Base-by-base conservation (phyloP, 1,140 invertebrate species). In the Gonioctena quinquepunctata region DNA sequence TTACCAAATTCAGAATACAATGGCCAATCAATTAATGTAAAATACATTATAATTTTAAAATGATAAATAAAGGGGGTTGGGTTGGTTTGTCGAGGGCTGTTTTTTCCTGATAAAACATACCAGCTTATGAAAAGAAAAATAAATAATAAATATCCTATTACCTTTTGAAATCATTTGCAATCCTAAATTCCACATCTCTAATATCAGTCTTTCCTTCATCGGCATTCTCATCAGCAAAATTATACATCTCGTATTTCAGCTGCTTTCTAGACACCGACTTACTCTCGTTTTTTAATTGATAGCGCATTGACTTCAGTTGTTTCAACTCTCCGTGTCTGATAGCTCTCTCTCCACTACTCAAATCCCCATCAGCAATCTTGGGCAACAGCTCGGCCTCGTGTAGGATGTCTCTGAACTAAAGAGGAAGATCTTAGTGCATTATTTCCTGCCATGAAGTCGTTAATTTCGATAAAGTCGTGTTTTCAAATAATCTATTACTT, bases 101-200 rank as follows among this genome's bases (percentile, higher is more conserved):
- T n/a, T n/a, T n/a, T n/a, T n/a, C n/a, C n/a, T n/a, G n/a, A n/a
- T n/a, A n/a, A n/a, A n/a, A n/a, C n/a, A n/a, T n/a, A n/a, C n/a
- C n/a, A n/a, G n/a, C n/a, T n/a, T n/a, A n/a, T n/a, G n/a, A n/a
- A n/a, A n/a, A n/a, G n/a, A 49, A 49, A 49, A 7, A n/a, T 49
- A 13, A n/a, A n/a, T n/a, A n/a, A n/a, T 6, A 7, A 42, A 42
- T 42, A 42, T 42, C n/a, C 33, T 42, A 11, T 68, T 48, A 75
- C 73, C 68, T 71, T 18, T 74, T 80, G 57, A 80, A 81, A 62
- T 81, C 79, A 65, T 82, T 81, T 1, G 72, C 57, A 28, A 81
- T 80, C 90, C 93, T 85, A 84, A 95, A 95, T 82, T 98, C 95
- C n/a, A 99, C 89, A 82, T 98, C 96, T 75, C 93, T 90, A 28